Conservation (phyloP, 2,888 invertebrate species). For the Nomada flava region DNA sequence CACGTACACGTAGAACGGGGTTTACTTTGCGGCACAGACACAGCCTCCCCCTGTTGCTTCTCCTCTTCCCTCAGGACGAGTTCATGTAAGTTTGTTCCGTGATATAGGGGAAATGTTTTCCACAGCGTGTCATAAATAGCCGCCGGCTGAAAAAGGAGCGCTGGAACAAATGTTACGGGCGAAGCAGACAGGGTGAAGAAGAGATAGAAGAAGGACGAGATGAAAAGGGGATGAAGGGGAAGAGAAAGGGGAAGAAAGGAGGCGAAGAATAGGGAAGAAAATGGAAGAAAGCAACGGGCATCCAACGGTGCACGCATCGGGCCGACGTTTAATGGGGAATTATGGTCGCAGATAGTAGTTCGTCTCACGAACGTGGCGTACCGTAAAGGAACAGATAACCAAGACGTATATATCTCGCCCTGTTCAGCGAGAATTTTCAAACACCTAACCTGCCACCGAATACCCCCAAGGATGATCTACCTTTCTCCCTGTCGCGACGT, state of each 20-base stretch:
- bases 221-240: background rate
- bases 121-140: conserved; percentile 79
- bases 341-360: conserved; percentile 71
- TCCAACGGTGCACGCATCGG: conserved; percentile 58
- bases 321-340: conserved; percentile 79
- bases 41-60: background rate
- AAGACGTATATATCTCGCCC: conserved; percentile 47
- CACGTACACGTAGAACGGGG: conserved; percentile 8
- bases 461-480: background rate
- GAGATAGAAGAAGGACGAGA: background rate
- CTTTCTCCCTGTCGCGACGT: background rate
- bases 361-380: conserved; percentile 50
- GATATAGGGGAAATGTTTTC: conserved; percentile 81
- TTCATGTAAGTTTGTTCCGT: conserved; percentile 77
- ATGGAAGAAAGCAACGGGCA: background rate
- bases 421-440: conserved; percentile 58
- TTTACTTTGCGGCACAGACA: conserved; percentile 26
- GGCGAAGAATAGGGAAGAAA: background rate
- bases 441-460: background rate
- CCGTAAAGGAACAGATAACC: conserved; percentile 60
- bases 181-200: conserved; percentile 12
- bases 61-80: conserved; percentile 63
- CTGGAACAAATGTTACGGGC: conserved; percentile 44
- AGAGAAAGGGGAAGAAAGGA: background rate
- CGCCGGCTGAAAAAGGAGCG: conserved; percentile 47